Percentiles rank a stretch among this genome's conserved stretches.
These are phyloP conservation scores for Macrosiphum euphorbiae DNA, from an alignment of 2,888 invertebrate genomes.

Conservation along the genomic window DNA sequence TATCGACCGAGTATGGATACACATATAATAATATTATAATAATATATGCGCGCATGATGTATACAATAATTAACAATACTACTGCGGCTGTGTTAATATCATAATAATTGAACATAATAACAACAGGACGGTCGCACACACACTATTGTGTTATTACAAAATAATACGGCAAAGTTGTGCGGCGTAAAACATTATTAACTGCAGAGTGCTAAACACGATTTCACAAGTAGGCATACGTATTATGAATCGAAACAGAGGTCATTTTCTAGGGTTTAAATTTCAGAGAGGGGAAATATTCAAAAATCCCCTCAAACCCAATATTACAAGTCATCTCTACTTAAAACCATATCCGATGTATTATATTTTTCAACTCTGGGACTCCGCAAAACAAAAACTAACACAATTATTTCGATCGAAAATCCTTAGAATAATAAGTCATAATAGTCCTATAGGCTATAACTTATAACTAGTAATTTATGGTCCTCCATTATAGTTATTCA, in stretches of 20 bases:
- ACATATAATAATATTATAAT: conserved; percentile 34
- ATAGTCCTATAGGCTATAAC: neutral
- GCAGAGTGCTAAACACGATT: neutral
- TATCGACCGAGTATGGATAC: neutral
- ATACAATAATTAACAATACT: neutral
- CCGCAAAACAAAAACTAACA: neutral
- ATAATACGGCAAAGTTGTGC: neutral
- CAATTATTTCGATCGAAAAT: neutral
- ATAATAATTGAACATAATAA: neutral
- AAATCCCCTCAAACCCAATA: neutral
- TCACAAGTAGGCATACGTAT: neutral
- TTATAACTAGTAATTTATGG: neutral
- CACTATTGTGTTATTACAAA: neutral
- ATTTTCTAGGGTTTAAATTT: neutral
- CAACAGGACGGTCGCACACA: neutral
- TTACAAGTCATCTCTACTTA: neutral
- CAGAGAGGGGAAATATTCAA: neutral
- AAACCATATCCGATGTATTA: neutral
- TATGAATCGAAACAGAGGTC: neutral
- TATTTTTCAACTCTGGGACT: neutral
- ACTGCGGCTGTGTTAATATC: neutral
- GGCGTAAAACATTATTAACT: neutral
- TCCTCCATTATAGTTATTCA: neutral
- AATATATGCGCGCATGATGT: neutral
- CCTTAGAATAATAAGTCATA: neutral